Evolutionary conservation across 2,888 invertebrate species (phyloP).

Genomic region (Mechanitis mazaeus): DNA sequence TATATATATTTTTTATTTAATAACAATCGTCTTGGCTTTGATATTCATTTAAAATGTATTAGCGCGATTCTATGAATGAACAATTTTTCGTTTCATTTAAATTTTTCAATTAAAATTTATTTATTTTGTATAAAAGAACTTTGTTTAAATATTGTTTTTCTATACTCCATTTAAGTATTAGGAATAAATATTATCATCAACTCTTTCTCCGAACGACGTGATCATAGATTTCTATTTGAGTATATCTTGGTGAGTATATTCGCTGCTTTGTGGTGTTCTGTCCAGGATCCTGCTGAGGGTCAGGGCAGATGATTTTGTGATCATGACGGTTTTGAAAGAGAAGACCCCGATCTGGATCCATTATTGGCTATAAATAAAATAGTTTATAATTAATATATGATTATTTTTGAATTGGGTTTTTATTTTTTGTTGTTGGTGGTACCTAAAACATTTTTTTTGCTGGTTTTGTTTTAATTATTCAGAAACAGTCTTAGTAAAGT

Average conservation of each 20-base stretch:
- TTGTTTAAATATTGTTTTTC: no score
- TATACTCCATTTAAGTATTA: background rate
- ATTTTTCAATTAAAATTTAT: no score
- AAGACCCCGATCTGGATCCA: constrained; percentile 83
- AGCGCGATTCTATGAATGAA: no score
- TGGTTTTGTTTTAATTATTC: no score
- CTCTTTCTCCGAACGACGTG: constrained; percentile 81
- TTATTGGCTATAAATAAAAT: constrained; percentile 69
- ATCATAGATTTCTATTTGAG: constrained; percentile 87
- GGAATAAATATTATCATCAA: constrained; percentile 9
- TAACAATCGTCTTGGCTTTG: no score
- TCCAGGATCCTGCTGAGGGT: constrained; percentile 79
- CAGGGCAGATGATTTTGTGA: constrained; percentile 84
- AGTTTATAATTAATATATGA: background rate
- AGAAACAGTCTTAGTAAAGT: no score
- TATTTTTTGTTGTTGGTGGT: no score
- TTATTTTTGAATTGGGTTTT: background rate
- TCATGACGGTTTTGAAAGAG: constrained; percentile 89
- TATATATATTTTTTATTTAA: no score
- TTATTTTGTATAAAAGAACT: no score
- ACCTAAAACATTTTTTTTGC: no score
- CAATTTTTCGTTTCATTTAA: no score
- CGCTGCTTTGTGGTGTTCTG: constrained; percentile 81
- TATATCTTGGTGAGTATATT: constrained; percentile 80
- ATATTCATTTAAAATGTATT: no score